These are phyloP conservation scores for Trididemnum miniatum DNA, from an alignment of 23 tunicate genomes.

Conservation along the genomic window DNA sequence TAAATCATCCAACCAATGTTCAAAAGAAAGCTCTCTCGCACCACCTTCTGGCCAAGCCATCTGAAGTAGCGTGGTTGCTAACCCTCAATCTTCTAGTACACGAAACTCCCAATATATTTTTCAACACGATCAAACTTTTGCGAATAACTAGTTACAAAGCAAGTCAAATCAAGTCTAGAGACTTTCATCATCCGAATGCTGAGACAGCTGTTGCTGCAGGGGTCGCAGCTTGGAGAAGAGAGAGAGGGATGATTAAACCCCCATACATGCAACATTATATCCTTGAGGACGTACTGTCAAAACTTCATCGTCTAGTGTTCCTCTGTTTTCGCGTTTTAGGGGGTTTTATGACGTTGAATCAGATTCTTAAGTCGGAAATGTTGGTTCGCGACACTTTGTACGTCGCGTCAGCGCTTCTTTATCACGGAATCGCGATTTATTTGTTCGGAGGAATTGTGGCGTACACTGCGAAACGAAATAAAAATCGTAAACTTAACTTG, in stretches of 20 bases:
- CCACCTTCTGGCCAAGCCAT: conserved; percentile 71
- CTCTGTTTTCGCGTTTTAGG: conserved; percentile 52
- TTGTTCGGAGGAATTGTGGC: conserved; percentile 53
- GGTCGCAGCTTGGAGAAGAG: conserved; percentile 76
- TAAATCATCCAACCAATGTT: conserved; percentile 27
- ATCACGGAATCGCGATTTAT: conserved; percentile 72
- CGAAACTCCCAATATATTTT: conserved; percentile 66
- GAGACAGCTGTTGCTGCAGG: conserved; percentile 32
- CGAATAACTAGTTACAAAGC: conserved; percentile 33
- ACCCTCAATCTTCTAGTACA: conserved; percentile 53
- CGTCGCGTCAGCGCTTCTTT: conserved; percentile 54
- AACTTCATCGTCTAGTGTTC: conserved; percentile 47
- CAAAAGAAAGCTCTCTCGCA: conserved; percentile 78
- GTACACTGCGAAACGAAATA: conserved; percentile 36
- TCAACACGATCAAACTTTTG: conserved; percentile 30
- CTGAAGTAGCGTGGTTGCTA: conserved; percentile 57
- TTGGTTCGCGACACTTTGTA: conserved; percentile 71
- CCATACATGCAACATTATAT: background rate
- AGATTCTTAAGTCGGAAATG: conserved; percentile 42
- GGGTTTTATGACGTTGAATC: conserved; percentile 49
- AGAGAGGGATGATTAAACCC: conserved; percentile 38
- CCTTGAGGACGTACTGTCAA: conserved; percentile 34
- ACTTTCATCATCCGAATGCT: background rate
- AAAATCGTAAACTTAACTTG: background rate
- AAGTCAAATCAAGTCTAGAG: conserved; percentile 9